Base-by-base conservation (phyloP, 1,140 invertebrate genomes). In the Drosophila parabipectinata region DNA sequence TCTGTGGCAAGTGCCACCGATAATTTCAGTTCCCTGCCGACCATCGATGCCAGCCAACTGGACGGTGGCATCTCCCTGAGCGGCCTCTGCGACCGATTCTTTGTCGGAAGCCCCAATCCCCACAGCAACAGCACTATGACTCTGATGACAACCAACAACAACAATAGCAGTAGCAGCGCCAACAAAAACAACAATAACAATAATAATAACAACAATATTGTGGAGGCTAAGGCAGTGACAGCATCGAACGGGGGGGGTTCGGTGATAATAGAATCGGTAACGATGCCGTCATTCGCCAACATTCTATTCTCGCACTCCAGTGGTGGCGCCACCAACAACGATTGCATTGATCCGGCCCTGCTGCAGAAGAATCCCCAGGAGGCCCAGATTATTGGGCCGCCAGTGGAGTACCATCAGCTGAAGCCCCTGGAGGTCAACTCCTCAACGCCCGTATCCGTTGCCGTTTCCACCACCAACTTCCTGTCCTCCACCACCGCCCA, bases 41-140 rank as follows among this genome's bases (percentile, higher is more conserved):
- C 74, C n/a, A 85, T 87, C 53, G 79, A 87, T 61, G 64, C 53
- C 47, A 88, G 71, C 32, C 82, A 87, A 52, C 45, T 87, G 71
- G 84, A 89, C 60, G 89, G 80, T 24, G 81, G 67, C 26, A 81
- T 88, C 6, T 91, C 89, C 3, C 66, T 91, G 24, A 77, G 79
- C 10, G 90, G 85, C 3, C 58, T 91, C 14, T 91, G 90, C 44
- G 90, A 91, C 14, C 74, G 87, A 18, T 91, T 90, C 48, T 91
- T 91, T 56, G 64, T 57, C 41, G 79, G 63, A 47, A 88, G 83
- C 63, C 83, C 83, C 0, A 88, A 83, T 87, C 75, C 82, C 0
- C 62, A 87, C 15, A 87, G 74, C 34, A 78, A 71, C 18, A 84
- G 72, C 48, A 84, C 79, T 37, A 57, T 75, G 72, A 67, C 62